phyloP scores from a whole-genome alignment of 1,140 invertebrate species.

The Anoplolepis gracilipes region DNA sequence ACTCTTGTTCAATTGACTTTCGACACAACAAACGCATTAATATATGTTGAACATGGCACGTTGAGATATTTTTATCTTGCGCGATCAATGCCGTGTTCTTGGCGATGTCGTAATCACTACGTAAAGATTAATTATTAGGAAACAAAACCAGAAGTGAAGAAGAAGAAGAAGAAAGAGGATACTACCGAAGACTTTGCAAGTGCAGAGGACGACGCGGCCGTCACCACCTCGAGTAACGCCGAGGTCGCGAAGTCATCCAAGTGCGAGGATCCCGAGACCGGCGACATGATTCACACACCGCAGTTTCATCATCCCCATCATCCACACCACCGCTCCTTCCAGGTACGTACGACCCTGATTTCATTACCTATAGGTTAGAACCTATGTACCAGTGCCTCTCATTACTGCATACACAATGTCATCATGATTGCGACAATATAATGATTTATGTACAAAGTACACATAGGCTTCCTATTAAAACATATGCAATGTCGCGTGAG shows the following conservation, averaged over 20 bases:
- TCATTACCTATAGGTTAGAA: constrained; percentile 28
- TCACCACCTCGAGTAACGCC: constrained; percentile 69
- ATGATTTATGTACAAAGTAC: constrained; percentile 44
- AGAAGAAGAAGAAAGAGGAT: constrained; percentile 74
- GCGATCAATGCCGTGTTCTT: not conserved
- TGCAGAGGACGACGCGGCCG: constrained; percentile 70
- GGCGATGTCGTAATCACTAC: constrained; percentile 12
- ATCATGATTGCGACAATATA: constrained; percentile 45
- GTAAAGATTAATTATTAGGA: constrained; percentile 57
- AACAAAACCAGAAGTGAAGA: constrained; percentile 79
- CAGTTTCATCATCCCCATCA: constrained; percentile 88
- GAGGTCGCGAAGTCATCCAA: constrained; percentile 77
- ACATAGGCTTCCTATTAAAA: not conserved
- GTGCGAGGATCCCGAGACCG: constrained; percentile 85
- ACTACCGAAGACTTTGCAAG: constrained; percentile 72
- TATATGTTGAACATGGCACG: not conserved
- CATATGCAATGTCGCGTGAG: not conserved
- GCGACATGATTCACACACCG: constrained; percentile 89
- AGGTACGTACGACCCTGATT: constrained; percentile 83
- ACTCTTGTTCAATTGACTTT: no score
- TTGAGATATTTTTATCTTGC: not conserved
- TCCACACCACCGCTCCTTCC: constrained; percentile 87
- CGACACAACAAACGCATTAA: not conserved
- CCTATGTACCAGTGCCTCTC: constrained; percentile 2
- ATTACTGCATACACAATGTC: constrained; percentile 25